Evolutionary conservation across 2,797 vertebrate genomes (phyloP), one percentile per base, ranked within the genome.

Genomic region (Muscicapa comitata): DNA sequence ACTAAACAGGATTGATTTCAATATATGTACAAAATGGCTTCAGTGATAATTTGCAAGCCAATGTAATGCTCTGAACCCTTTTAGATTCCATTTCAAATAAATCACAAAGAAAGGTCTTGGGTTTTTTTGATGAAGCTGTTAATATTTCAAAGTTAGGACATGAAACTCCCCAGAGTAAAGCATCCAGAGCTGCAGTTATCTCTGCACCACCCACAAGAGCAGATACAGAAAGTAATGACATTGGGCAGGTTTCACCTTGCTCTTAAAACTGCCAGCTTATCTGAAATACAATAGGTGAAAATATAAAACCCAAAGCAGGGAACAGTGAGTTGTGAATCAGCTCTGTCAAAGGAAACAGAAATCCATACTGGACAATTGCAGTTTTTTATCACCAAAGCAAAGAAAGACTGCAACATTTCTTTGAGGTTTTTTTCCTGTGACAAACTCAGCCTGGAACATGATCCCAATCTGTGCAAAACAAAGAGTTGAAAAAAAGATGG

Each of bases 81-180:
- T 74, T 28, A 54, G 31, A 61, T 47, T 62, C 13, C 26, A 35
- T 70, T 91, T 70, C 47, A 87, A 78, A 76, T 31, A 58, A 81
- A 58, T 5, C n/a, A 78, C 58, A 73, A 61, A 47, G 38, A 42
- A 74, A 43, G 3, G 6, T 75, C 3, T 42, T 38, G 5, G 35
- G 4, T 1, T 62, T 7, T 5, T 86, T 50, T 38, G 9, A 71
- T 53, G 66, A 63, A 66, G 61, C 35, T 88, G 25, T 61, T 68
- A 82, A 62, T 9, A 18, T 31, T 81, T 78, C 6, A 3, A 73
- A 71, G 42, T 16, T 35, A 18, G 0, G 1, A 31, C 0, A 1
- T 67, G 37, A 59, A 80, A 45, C 26, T 43, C 26, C 2, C 6
- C 21, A 63, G 65, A 0, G 1, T 2, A 29, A 29, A 86, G 42